Base-by-base conservation (phyloP, 2,113 vertebrate genomes). In the Albula goreensis region DNA sequence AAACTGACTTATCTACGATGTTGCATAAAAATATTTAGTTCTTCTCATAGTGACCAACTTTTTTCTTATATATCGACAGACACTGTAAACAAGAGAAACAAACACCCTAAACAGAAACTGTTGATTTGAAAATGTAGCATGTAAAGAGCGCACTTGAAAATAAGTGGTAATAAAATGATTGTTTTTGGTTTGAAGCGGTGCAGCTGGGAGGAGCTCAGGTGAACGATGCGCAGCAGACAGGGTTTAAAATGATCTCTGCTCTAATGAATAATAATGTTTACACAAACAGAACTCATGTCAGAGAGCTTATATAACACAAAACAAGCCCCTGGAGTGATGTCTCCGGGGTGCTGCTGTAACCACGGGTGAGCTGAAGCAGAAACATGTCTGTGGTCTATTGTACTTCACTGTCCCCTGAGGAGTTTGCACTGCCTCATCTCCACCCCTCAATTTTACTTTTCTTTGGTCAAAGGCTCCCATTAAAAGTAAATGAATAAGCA, bases 391-490 rank as follows among this genome's bases (percentile, higher is more conserved):
- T 74, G n/a, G 70, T 74, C 70, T 74, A 74, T 74, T 74, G 70
- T 31, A 74, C 9, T 74, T 74, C 70, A 74, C 70, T 74, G 70
- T 10, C 70, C n/a, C 70, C 70, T 74, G 70, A 74, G 70, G 70
- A 74, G 4, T 22, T 74, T 74, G n/a, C 70, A 74, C 70, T 74
- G 70, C 31, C 70, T 74, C 70, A 7, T n/a, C 63, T 70, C 4
- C 63, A 6, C 19, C 8, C n/a, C 63, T 70, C 19, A 17, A n/a
- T n/a, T n/a, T n/a, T 22, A n/a, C 63, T 70, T 70, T 22, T 70
- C 22, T 41, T 41, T 41, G 63, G 63, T 70, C 63, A 70, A 70
- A 70, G 63, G 63, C 3, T 70, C 8, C 63, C 63, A 70, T 70
- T 70, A 70, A 70, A 70, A 70, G 1, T 70, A 70, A 70, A 70